Evolutionary conservation across 2,113 vertebrate genomes (phyloP), one percentile per base, ranked within the genome.

Genomic region (Megaceryle maxima): DNA sequence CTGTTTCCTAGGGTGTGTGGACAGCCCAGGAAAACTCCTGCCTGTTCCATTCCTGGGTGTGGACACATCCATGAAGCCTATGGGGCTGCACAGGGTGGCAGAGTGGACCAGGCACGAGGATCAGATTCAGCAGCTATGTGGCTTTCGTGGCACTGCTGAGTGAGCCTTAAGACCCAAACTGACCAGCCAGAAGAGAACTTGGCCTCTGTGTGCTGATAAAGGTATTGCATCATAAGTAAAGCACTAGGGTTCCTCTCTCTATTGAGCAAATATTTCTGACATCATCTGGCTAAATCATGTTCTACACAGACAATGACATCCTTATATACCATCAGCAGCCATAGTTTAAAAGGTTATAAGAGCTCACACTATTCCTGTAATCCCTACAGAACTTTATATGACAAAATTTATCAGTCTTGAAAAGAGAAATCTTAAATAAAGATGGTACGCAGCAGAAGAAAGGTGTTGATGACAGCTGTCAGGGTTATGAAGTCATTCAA

Each of bases 11-110:
- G 15, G 13, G 7, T 56, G 2, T 10, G 11, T 25, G 13, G 22
- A 56, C 18, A 76, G 10, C 5, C 39, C 17, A 16, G 25, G 10
- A 64, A 63, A 68, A 56, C 15, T 44, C 5, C 33, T 60, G 10
- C 6, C 1, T 0, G 4, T 48, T 15, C 24, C 6, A 56, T 1
- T 66, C 3, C 39, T 15, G n/a, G 3, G 7, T 57, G 28, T 84
- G 66, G 78, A 51, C 8, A 6, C 2, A 19, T 2, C 24, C 9
- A 6, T 46, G 28, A 63, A 75, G 15, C n/a, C 43, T 18, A 4
- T 17, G 16, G 8, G 31, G 6, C 22, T 82, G 28, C 11, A 66
- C 5, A 50, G 10, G 28, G 28, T 33, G 15, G 20, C 24, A 74
- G 43, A 6, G 8, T 44, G 5, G 20, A 20, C 11, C 13, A 31